Conservation (phyloP, 2,113 vertebrate genomes). For the Galbula dea region DNA sequence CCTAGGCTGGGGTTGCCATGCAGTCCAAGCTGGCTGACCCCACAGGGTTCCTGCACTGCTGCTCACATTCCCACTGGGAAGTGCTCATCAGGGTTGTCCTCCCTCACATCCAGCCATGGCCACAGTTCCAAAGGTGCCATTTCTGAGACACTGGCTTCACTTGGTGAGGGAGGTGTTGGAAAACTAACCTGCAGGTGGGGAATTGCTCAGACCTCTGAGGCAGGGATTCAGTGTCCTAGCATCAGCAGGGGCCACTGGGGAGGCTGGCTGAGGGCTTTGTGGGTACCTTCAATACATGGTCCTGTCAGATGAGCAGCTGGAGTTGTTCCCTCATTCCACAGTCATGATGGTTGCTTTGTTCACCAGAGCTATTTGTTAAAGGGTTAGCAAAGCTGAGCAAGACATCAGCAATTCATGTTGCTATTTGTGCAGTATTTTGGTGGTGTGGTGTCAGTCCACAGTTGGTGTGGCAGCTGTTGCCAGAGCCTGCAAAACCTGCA, state of each 20-base stretch:
- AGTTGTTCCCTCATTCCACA: not conserved
- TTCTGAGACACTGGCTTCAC: not conserved
- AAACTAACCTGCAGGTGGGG: not conserved
- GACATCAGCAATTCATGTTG: rapidly evolving
- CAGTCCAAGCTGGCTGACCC: not conserved
- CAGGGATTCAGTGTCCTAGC: rapidly evolving
- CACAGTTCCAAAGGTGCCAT: not conserved
- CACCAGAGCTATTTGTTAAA: not conserved
- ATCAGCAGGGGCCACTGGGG: rapidly evolving
- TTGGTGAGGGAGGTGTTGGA: not conserved
- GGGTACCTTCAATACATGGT: not conserved
- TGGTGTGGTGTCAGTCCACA: not conserved
- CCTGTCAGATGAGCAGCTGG: not conserved
- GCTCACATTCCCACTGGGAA: not conserved
- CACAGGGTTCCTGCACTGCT: not conserved
- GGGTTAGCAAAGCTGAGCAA: not conserved
- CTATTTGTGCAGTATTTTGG: not conserved
- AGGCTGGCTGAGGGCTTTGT: not conserved
- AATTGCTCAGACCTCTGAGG: not conserved
- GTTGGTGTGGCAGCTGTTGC: not conserved
- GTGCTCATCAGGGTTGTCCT: not conserved
- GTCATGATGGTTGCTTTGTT: not conserved
- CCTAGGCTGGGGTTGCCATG: not conserved
- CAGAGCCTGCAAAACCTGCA: not conserved
- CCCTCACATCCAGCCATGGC: not conserved